A percentile compares a stretch with the other conserved stretches of the same genome.
Evolutionary conservation across 2,113 vertebrate species (phyloP).

Genomic region (Cyprinodon variegatus): DNA sequence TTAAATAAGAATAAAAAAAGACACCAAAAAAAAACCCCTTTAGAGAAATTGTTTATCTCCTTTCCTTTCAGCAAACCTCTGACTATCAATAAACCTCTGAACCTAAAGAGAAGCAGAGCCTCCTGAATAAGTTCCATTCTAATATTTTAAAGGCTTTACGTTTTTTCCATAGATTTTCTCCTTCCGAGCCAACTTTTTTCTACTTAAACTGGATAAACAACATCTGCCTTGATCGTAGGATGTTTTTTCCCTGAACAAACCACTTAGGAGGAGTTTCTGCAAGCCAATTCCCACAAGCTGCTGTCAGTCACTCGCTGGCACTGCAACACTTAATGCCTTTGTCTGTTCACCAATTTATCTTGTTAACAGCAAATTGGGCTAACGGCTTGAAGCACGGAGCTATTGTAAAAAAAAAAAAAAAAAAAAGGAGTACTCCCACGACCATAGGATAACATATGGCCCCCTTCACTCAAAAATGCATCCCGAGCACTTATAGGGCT

Average conservation of each 20-base stretch:
- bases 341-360: slow-evolving; percentile 85
- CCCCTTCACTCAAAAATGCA: slow-evolving; percentile 73
- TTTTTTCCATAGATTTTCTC: slow-evolving; percentile 63
- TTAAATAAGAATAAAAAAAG: too few species aligned
- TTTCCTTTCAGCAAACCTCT: neutral
- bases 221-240: slow-evolving; percentile 82
- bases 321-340: slow-evolving; percentile 84
- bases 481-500: slow-evolving; percentile 67
- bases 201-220: slow-evolving; percentile 80
- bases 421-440: slow-evolving; percentile 68
- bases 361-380: slow-evolving; percentile 85
- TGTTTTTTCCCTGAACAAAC: slow-evolving; percentile 80
- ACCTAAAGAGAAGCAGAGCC: neutral
- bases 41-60: neutral
- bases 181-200: slow-evolving; percentile 66
- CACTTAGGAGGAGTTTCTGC: slow-evolving; percentile 83
- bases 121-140: neutral
- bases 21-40: too few species aligned
- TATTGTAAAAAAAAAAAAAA: slow-evolving; percentile 72
- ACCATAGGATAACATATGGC: slow-evolving; percentile 70
- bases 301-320: slow-evolving; percentile 85
- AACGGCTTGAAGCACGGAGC: slow-evolving; percentile 75
- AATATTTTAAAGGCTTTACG: slow-evolving; percentile 2
- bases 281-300: slow-evolving; percentile 83
- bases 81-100: neutral